These are phyloP conservation scores for Lordiphosa mommai DNA, from an alignment of 1,140 invertebrate genomes.

Conservation along the genomic window DNA sequence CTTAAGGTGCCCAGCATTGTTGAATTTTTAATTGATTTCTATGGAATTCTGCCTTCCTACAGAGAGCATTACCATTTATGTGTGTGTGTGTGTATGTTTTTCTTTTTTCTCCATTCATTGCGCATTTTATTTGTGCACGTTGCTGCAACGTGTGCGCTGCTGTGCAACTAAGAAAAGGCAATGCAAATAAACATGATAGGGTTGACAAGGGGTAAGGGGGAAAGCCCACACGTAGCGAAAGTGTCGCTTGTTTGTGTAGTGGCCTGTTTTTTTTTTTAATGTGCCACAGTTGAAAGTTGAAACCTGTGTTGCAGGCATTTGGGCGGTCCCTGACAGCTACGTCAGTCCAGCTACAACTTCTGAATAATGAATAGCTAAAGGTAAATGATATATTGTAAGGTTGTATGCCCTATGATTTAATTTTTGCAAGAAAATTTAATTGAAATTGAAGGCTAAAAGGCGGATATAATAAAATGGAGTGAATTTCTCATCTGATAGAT, in stretches of 20 bases:
- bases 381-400: neutral
- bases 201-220: neutral
- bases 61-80: neutral
- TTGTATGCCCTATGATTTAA: neutral
- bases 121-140: constrained; percentile 20
- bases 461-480: too few relatives aligned
- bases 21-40: neutral
- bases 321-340: constrained; percentile 3
- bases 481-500: too few relatives aligned
- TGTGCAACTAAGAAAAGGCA: constrained; percentile 12
- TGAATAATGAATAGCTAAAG: constrained; percentile 27
- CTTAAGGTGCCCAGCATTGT: neutral
- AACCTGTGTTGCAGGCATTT: constrained; percentile 15
- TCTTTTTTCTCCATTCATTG: neutral
- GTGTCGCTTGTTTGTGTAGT: constrained; percentile 17
- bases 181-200: constrained; percentile 31
- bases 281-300: constrained; percentile 24
- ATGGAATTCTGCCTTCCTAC: neutral
- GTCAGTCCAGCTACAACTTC: constrained; percentile 5
- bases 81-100: neutral
- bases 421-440: too few relatives aligned
- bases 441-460: too few relatives aligned
- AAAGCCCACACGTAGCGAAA: constrained; percentile 13
- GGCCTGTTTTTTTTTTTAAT: constrained; percentile 14
- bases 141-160: constrained; percentile 15